These are phyloP conservation scores for Sceloporus tristichus DNA, from an alignment of 2,113 vertebrate species.

Conservation along the genomic window DNA sequence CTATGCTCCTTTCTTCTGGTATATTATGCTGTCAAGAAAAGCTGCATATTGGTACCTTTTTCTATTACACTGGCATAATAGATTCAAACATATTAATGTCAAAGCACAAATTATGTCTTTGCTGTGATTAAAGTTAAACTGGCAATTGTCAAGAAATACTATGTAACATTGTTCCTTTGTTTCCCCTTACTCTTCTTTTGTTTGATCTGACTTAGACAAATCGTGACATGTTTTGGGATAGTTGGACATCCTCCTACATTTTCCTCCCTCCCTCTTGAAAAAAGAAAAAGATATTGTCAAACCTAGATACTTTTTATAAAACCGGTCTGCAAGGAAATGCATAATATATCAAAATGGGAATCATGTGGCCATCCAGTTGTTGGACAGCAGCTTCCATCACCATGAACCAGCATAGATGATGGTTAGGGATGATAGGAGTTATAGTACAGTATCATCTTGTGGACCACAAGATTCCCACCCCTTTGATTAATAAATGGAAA, in stretches of 20 bases:
- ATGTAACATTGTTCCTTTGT: not conserved
- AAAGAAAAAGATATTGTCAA: not conserved
- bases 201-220: not conserved
- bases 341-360: not conserved
- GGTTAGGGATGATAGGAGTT: no score
- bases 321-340: not conserved
- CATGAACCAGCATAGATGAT: no score
- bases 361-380: not conserved
- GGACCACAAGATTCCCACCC: no score
- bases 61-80: not conserved
- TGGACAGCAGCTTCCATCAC: not conserved
- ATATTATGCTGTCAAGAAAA: not conserved
- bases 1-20: not conserved
- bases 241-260: not conserved
- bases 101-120: not conserved
- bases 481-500: not conserved
- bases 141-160: not conserved
- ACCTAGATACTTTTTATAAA: not conserved
- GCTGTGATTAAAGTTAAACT: not conserved
- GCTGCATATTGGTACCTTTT: not conserved
- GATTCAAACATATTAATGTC: conserved; percentile 8
- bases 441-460: no score
- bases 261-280: no score
- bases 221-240: not conserved
- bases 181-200: not conserved